phyloP scores from a whole-genome alignment of 2,113 vertebrate genomes.

The Callionymus lyra region DNA sequence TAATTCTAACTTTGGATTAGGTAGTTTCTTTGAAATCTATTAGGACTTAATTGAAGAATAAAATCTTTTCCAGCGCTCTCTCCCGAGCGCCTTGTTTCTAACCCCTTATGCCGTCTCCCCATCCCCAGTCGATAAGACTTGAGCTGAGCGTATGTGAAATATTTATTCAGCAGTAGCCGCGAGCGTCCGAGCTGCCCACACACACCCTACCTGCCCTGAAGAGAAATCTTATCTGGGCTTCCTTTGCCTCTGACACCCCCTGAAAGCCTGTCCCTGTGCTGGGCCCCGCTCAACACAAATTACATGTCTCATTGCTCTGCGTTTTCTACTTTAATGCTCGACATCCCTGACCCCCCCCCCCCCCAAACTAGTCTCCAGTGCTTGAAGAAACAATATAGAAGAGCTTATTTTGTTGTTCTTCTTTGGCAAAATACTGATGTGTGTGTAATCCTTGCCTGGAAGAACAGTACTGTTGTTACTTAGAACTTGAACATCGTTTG shows the following conservation, averaged over 20 bases:
- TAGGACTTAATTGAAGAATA: too few relatives aligned
- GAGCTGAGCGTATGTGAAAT: constrained; percentile 65
- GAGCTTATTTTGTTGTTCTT: too few relatives aligned
- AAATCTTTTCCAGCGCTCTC: constrained; percentile 1
- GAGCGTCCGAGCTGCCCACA: constrained; percentile 56
- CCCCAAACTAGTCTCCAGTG: constrained; percentile 9
- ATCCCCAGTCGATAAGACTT: constrained; percentile 51
- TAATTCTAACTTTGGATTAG: too few relatives aligned
- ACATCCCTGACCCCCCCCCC: constrained; percentile 34
- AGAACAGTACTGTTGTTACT: too few relatives aligned
- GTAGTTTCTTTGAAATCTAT: too few relatives aligned
- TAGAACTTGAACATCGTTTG: too few relatives aligned
- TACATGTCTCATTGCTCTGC: constrained; percentile 66
- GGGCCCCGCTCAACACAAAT: constrained; percentile 54
- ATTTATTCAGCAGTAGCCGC: constrained; percentile 64
- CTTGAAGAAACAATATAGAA: too few relatives aligned
- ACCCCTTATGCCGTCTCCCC: constrained; percentile 9
- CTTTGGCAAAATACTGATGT: too few relatives aligned
- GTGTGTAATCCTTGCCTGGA: too few relatives aligned
- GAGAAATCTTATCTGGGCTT: constrained; percentile 61
- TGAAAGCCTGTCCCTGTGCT: constrained; percentile 60
- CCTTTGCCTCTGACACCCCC: constrained; percentile 53
- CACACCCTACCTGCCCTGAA: constrained; percentile 59
- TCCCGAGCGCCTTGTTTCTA: constrained; percentile 1
- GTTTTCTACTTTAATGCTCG: constrained; percentile 58